phyloP scores from a whole-genome alignment of 2,888 invertebrate genomes.

The Clostera curtula region DNA sequence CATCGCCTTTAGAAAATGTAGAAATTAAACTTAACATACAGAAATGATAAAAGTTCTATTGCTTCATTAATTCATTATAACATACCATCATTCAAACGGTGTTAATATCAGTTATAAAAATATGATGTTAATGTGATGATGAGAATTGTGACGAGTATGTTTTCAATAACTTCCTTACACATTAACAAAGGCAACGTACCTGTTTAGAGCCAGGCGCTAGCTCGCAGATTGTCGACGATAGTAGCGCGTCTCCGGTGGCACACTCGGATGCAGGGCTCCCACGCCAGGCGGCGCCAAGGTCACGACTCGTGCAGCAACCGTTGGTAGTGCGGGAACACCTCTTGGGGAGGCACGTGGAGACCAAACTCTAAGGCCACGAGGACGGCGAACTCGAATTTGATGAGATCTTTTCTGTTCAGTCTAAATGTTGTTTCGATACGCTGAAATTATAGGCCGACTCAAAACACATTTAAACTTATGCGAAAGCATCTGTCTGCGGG shows the following conservation, averaged over 20 bases:
- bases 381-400: slow-evolving; percentile 95
- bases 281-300: slow-evolving; percentile 63
- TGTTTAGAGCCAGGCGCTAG: slow-evolving; percentile 41
- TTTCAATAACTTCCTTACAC: no score
- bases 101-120: no score
- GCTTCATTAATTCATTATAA: no score
- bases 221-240: slow-evolving; percentile 48
- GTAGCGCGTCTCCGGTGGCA: slow-evolving; percentile 44
- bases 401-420: slow-evolving; percentile 90
- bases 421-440: slow-evolving; percentile 94
- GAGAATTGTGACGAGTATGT: no score
- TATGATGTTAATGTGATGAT: no score
- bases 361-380: slow-evolving; percentile 96
- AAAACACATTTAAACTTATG: slow-evolving; percentile 1
- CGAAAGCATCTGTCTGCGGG: no score
- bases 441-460: slow-evolving; percentile 74
- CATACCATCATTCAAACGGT: no score
- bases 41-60: no score
- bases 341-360: slow-evolving; percentile 92
- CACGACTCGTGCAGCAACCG: slow-evolving; percentile 94
- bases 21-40: no score
- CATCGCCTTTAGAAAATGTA: no score
- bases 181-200: neutral
- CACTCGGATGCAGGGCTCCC: slow-evolving; percentile 34
- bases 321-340: slow-evolving; percentile 96